phyloP scores from a whole-genome alignment of 2,113 vertebrate species.

The Tupaia tana region DNA sequence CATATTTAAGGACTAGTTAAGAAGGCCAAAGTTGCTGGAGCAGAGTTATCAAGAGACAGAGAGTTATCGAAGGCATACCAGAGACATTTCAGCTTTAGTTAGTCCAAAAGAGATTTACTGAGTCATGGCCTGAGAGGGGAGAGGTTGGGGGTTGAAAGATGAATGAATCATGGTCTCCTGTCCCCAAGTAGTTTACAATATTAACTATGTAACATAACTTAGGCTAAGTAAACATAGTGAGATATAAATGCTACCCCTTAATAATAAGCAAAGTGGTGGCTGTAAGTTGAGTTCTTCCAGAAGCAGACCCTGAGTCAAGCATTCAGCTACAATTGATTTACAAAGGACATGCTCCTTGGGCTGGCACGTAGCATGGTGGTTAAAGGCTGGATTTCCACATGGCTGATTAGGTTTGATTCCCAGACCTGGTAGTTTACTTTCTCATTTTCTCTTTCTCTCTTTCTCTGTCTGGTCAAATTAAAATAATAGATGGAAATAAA shows the following conservation, averaged over 20 bases:
- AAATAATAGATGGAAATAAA: too few relatives aligned
- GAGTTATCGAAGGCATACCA: neutral
- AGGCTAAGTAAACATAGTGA: neutral
- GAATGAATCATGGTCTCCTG: neutral
- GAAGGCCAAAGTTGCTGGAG: neutral
- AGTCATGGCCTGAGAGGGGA: neutral
- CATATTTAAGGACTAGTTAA: neutral
- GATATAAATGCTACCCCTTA: neutral
- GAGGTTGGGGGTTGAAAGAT: neutral
- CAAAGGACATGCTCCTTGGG: neutral
- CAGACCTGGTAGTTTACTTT: too few relatives aligned
- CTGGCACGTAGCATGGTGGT: too few relatives aligned
- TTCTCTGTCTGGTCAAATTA: too few relatives aligned
- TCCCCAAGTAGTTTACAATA: neutral
- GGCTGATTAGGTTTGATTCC: too few relatives aligned
- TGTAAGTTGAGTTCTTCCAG: neutral
- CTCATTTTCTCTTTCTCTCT: too few relatives aligned
- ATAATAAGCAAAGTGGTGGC: neutral
- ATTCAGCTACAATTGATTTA: neutral
- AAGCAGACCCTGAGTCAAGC: neutral
- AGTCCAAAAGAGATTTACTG: neutral
- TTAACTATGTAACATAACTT: neutral
- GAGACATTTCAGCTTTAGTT: neutral
- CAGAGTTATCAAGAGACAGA: neutral
- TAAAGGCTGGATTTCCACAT: too few relatives aligned